Conservation (phyloP, 2,113 vertebrate genomes). For the Archocentrus centrarchus region DNA sequence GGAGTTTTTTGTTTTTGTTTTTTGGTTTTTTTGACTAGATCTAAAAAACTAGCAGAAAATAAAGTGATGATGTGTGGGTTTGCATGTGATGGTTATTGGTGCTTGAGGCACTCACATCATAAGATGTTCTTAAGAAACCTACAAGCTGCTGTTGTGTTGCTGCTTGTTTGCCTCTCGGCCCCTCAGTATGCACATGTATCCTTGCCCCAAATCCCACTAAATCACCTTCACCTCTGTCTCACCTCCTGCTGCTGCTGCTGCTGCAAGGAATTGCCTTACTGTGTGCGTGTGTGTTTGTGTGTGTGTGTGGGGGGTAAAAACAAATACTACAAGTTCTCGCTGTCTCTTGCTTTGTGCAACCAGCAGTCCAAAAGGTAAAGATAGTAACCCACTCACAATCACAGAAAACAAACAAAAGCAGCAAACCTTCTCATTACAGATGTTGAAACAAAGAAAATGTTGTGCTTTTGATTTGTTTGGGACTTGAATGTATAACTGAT, state of each 20-base stretch:
- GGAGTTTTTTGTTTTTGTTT: not conserved
- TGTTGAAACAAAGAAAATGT: not conserved
- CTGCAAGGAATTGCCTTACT: conserved; percentile 61
- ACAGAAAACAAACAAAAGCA: not conserved
- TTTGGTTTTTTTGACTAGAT: not conserved
- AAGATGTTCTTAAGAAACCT: conserved; percentile 14
- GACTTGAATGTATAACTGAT: not conserved
- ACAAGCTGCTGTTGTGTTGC: not conserved
- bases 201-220: conserved; percentile 54
- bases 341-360: not conserved
- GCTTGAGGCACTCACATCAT: not conserved
- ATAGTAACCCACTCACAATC: not conserved
- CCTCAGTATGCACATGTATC: conserved; percentile 39
- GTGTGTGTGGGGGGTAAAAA: not conserved
- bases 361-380: not conserved
- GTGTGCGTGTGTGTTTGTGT: too few species aligned
- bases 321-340: not conserved
- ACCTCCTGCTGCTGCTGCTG: conserved; percentile 41
- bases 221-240: conserved; percentile 61
- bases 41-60: not conserved
- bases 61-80: not conserved
- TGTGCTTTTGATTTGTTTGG: not conserved
- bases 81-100: conserved; percentile 22
- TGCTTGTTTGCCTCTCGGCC: conserved; percentile 8
- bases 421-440: not conserved